phyloP scores from a whole-genome alignment of 2,797 vertebrate genomes.

The Fistularia commersonii region DNA sequence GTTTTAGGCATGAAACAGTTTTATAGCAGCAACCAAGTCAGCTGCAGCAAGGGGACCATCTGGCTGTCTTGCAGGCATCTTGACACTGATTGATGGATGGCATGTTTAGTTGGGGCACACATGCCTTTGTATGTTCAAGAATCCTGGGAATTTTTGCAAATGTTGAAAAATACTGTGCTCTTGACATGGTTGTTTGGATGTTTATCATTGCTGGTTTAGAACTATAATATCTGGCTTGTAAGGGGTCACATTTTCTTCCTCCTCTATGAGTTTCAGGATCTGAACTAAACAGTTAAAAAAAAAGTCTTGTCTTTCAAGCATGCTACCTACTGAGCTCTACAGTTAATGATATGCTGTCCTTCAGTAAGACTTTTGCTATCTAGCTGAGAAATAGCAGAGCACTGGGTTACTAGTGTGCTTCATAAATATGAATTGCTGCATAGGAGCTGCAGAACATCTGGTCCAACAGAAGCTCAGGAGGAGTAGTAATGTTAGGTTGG shows the following conservation, averaged over 20 bases:
- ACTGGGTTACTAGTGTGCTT: neutral
- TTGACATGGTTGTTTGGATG: too few species aligned
- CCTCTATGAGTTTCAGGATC: neutral
- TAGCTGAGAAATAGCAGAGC: neutral
- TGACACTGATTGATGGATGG: neutral
- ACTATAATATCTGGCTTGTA: neutral
- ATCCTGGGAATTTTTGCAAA: constrained; percentile 17
- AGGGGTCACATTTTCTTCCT: constrained; percentile 5
- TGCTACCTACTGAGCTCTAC: too few species aligned
- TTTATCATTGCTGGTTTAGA: neutral
- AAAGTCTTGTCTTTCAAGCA: neutral
- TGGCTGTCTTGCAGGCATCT: neutral
- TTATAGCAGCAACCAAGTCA: neutral
- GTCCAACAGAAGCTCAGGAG: constrained; percentile 9
- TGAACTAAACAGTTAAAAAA: neutral
- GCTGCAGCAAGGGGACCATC: constrained; percentile 7
- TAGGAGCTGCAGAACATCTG: constrained; percentile 18
- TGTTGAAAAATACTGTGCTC: neutral
- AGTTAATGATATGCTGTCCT: neutral
- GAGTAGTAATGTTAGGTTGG: too few species aligned
- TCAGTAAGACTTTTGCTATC: constrained; percentile 4
- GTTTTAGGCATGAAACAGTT: constrained; percentile 10
- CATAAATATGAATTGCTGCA: constrained; percentile 1
- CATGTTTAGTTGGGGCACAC: neutral
- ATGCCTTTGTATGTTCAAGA: neutral